Evolutionary conservation across 1,140 invertebrate species (phyloP).

Genomic region (Halesus radiatus): DNA sequence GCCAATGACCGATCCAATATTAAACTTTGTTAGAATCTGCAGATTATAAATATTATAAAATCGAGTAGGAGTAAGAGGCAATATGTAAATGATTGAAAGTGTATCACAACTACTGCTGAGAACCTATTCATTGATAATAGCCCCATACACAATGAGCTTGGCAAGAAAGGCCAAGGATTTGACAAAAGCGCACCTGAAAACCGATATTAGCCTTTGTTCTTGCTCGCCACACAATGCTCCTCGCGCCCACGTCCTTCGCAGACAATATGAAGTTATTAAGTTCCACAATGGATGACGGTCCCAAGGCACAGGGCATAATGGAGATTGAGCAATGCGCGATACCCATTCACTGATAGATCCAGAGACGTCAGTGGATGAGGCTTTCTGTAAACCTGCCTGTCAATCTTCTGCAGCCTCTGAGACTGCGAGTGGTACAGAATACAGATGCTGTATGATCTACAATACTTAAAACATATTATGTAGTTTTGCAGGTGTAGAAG

Average conservation of each 20-base stretch:
- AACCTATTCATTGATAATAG: slow-evolving; percentile 20
- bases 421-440: no score
- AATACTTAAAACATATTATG: no score
- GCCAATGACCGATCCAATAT: no score
- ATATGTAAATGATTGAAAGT: no score
- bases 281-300: slow-evolving; percentile 28
- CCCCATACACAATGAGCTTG: not conserved
- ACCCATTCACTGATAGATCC: slow-evolving; percentile 9
- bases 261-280: slow-evolving; percentile 53
- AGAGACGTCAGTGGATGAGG: slow-evolving; percentile 42
- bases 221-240: slow-evolving; percentile 24
- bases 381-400: no score
- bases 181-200: slow-evolving; percentile 46
- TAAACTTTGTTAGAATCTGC: no score
- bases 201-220: slow-evolving; percentile 47
- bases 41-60: not conserved
- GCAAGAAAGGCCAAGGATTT: slow-evolving; percentile 29
- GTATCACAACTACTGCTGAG: not conserved
- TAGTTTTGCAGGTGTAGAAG: no score
- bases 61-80: no score
- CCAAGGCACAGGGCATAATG: slow-evolving; percentile 3
- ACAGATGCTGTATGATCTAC: no score
- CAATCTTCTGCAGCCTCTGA: no score
- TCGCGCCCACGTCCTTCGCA: slow-evolving; percentile 34
- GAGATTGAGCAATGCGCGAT: slow-evolving; percentile 13